phyloP scores from a whole-genome alignment of 2,113 vertebrate species.

The Sterrhoptilus dennistouni region DNA sequence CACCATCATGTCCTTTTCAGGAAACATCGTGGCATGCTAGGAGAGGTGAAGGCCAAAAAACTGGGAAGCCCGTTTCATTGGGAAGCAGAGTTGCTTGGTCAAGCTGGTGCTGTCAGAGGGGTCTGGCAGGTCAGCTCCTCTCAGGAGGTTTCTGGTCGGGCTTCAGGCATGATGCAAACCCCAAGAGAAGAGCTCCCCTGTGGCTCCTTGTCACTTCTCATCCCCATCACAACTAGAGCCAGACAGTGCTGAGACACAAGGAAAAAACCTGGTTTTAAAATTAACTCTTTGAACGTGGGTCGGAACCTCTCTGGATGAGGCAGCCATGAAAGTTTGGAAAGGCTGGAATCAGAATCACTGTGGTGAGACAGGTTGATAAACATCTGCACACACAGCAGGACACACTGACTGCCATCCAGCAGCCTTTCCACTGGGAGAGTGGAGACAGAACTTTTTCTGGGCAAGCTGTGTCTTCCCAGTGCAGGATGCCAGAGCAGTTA shows the following conservation, averaged over 20 bases:
- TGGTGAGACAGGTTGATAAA: not conserved
- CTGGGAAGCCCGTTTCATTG: not conserved
- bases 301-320: not conserved
- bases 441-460: not conserved
- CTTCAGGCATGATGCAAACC: not conserved
- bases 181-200: not conserved
- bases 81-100: not conserved
- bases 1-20: not conserved
- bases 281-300: not conserved
- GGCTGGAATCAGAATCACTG: rapidly evolving
- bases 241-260: not conserved
- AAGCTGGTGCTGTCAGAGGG: not conserved
- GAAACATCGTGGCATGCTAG: not conserved
- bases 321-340: not conserved
- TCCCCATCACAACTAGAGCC: not conserved
- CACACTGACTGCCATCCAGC: not conserved
- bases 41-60: not conserved
- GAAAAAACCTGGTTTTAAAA: not conserved
- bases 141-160: rapidly evolving
- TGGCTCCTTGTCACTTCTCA: not conserved
- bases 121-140: not conserved
- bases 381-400: not conserved
- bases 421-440: not conserved
- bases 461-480: not conserved
- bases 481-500: rapidly evolving